Evolutionary conservation across 1,140 invertebrate genomes (phyloP).

Genomic region (Panagrolaimus sp.): DNA sequence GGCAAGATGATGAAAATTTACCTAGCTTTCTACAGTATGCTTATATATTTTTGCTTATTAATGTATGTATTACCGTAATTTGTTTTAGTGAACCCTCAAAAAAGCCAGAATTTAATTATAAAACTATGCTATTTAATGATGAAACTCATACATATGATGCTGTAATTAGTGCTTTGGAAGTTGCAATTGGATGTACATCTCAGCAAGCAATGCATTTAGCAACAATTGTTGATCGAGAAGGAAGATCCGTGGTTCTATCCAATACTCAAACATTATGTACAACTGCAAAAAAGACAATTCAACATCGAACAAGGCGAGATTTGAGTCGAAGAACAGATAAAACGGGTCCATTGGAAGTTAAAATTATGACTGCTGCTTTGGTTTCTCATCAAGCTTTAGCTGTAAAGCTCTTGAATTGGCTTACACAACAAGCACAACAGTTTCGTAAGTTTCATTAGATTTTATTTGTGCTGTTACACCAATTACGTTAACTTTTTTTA

Average conservation of each 20-base stretch:
- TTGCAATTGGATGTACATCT: slow-evolving; percentile 42
- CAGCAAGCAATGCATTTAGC: slow-evolving; percentile 53
- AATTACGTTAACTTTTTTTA: slow-evolving; percentile 31
- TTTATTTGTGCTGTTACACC: too few species aligned
- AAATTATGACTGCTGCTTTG: slow-evolving; percentile 40
- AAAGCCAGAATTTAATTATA: slow-evolving; percentile 35
- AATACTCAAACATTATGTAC: slow-evolving; percentile 43
- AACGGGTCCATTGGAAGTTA: slow-evolving; percentile 48
- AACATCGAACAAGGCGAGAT: slow-evolving; percentile 44
- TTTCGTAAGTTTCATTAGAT: slow-evolving; percentile 46
- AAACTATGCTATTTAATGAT: slow-evolving; percentile 59
- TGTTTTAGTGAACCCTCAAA: slow-evolving; percentile 21
- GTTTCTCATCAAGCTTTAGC: slow-evolving; percentile 46
- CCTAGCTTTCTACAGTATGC: slow-evolving; percentile 19
- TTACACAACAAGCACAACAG: slow-evolving; percentile 40
- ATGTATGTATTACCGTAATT: neutral
- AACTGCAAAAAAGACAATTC: slow-evolving; percentile 41
- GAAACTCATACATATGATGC: slow-evolving; percentile 59
- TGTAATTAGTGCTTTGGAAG: slow-evolving; percentile 49
- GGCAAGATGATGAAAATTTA: slow-evolving; percentile 16
- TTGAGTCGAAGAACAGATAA: slow-evolving; percentile 49
- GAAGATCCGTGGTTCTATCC: slow-evolving; percentile 42
- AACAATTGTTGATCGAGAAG: slow-evolving; percentile 57
- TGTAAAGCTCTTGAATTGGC: slow-evolving; percentile 42
- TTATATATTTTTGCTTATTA: too few species aligned